phyloP scores from a whole-genome alignment of 2,113 vertebrate species.

The Nasalis larvatus region DNA sequence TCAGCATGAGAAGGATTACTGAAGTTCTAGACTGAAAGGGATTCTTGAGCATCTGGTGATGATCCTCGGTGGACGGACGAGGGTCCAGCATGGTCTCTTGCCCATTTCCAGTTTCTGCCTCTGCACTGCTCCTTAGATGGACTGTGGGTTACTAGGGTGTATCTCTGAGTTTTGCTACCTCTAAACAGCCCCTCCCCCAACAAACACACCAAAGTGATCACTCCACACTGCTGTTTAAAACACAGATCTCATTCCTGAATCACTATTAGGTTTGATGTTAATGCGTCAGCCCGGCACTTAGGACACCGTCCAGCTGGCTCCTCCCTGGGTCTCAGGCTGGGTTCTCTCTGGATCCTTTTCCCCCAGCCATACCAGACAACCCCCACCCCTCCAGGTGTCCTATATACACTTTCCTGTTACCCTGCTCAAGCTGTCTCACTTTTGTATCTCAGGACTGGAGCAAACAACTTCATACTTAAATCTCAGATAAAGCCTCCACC shows the following conservation, averaged over 20 bases:
- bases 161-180: not conserved
- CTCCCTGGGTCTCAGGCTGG: not conserved
- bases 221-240: not conserved
- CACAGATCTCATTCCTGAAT: not conserved
- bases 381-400: not conserved
- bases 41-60: not conserved
- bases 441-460: not conserved
- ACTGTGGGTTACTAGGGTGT: not conserved
- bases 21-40: not conserved
- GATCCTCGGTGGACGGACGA: not conserved
- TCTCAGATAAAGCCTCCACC: not conserved
- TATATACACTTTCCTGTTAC: not conserved
- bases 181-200: not conserved
- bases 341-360: not conserved
- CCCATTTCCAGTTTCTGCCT: not conserved
- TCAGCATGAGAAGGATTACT: not conserved
- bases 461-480: not conserved
- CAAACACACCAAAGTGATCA: not conserved
- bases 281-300: not conserved
- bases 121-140: not conserved
- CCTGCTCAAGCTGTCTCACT: not conserved
- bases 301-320: not conserved
- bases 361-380: not conserved
- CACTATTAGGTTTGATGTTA: not conserved
- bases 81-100: not conserved